phyloP scores from a whole-genome alignment of 1,140 invertebrate genomes.

The Littorina saxatilis region DNA sequence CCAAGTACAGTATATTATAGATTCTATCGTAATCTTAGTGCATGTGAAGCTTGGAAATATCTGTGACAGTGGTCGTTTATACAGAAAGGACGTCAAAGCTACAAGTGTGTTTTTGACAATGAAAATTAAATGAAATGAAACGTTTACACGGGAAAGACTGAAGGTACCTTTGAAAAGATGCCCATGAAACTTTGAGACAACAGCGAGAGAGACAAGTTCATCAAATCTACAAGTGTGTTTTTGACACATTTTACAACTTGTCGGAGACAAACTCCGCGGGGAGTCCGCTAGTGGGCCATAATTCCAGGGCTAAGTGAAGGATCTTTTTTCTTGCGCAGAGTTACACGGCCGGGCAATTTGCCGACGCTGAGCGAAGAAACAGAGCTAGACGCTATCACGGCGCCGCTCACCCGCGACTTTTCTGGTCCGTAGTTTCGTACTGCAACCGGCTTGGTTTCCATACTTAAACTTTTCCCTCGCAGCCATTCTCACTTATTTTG shows the following conservation, averaged over 20 bases:
- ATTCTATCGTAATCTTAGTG: no score
- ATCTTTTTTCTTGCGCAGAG: slow-evolving; percentile 20
- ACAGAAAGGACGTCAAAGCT: no score
- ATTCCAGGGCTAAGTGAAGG: slow-evolving; percentile 6
- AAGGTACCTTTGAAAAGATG: no score
- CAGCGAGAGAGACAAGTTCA: no score
- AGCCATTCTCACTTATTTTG: neutral
- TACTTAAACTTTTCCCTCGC: neutral
- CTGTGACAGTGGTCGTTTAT: no score
- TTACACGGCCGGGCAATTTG: slow-evolving; percentile 14
- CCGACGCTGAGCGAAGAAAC: slow-evolving; percentile 34
- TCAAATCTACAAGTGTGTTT: no score
- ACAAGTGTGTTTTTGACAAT: no score
- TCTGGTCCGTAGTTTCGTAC: neutral
- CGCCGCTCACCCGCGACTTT: neutral
- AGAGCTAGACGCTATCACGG: slow-evolving; percentile 4
- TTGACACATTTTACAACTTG: neutral
- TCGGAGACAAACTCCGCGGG: neutral
- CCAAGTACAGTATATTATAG: no score
- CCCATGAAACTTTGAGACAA: no score
- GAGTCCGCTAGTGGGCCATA: neutral
- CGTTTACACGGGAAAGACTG: no score
- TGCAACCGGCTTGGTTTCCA: neutral
- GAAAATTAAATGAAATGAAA: no score
- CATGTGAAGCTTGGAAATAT: no score